phyloP scores from a whole-genome alignment of 1,140 invertebrate genomes.

The Acromyrmex charruanus region DNA sequence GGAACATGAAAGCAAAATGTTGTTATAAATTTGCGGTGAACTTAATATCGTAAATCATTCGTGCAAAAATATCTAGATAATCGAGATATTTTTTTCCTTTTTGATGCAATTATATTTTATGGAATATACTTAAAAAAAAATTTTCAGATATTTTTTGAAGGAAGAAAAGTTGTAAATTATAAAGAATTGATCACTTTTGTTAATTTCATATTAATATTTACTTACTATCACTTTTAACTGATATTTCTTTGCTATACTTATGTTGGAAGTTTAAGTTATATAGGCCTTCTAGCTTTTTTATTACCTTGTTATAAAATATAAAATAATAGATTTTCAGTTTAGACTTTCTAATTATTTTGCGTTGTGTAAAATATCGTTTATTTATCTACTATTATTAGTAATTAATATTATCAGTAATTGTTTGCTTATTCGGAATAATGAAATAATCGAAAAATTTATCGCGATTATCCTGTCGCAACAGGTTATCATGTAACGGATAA shows the following conservation, averaged over 20 bases:
- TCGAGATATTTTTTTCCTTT: background rate
- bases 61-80: background rate
- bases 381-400: background rate
- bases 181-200: background rate
- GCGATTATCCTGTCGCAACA: conserved; percentile 49
- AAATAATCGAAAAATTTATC: conserved; percentile 29
- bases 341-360: background rate
- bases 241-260: background rate
- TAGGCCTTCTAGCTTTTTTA: background rate
- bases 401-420: conserved; percentile 9
- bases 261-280: conserved; percentile 13
- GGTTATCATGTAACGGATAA: conserved; percentile 43
- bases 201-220: background rate
- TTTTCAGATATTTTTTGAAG: background rate
- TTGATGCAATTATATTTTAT: background rate
- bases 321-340: background rate
- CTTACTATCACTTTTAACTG: background rate
- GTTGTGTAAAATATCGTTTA: background rate
- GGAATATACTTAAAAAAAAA: background rate
- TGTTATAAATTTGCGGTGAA: conserved; percentile 7
- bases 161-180: background rate
- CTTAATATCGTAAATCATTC: background rate
- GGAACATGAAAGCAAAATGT: background rate
- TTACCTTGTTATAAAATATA: background rate
- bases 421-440: background rate